Conservation (phyloP, 2,888 invertebrate genomes). For the Melolontha melolontha region DNA sequence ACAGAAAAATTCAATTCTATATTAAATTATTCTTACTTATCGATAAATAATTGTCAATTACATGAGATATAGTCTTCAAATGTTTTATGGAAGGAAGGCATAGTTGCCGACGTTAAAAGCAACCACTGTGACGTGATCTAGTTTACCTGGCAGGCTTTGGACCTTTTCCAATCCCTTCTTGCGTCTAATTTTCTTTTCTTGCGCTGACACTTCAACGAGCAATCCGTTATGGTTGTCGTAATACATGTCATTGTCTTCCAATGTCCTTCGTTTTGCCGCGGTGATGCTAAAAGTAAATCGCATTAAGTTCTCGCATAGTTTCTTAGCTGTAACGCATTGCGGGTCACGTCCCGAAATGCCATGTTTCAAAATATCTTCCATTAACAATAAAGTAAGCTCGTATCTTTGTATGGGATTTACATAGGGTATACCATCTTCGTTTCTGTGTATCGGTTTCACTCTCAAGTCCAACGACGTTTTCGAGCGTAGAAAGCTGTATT, state of each 20-base stretch:
- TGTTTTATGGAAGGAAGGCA: slow-evolving; percentile 14
- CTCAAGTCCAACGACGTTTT: slow-evolving; percentile 63
- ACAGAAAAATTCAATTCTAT: too few species aligned
- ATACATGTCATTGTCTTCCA: slow-evolving; percentile 86
- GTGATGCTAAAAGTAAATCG: slow-evolving; percentile 85
- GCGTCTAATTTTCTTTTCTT: slow-evolving; percentile 76
- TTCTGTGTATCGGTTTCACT: slow-evolving; percentile 59
- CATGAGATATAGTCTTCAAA: too few species aligned
- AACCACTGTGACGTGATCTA: slow-evolving; percentile 89
- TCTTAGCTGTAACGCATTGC: slow-evolving; percentile 72
- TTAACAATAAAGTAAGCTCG: slow-evolving; percentile 77
- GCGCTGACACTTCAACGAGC: slow-evolving; percentile 71
- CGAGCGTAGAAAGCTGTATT: slow-evolving; percentile 62
- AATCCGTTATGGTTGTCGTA: slow-evolving; percentile 70
- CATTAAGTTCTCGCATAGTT: slow-evolving; percentile 78
- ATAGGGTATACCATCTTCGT: slow-evolving; percentile 71
- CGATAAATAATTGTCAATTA: too few species aligned
- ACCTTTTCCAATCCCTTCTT: slow-evolving; percentile 80
- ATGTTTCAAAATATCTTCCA: slow-evolving; percentile 80
- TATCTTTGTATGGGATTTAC: slow-evolving; percentile 83
- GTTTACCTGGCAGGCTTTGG: slow-evolving; percentile 81
- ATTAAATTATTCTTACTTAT: too few species aligned
- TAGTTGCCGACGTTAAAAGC: slow-evolving; percentile 78
- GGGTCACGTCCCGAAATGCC: slow-evolving; percentile 68
- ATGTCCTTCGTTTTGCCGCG: slow-evolving; percentile 82